Percentiles rank a stretch among this genome's conserved stretches.
Conservation (phyloP, 2,888 invertebrate species). For the Cryptus viduatorius region DNA sequence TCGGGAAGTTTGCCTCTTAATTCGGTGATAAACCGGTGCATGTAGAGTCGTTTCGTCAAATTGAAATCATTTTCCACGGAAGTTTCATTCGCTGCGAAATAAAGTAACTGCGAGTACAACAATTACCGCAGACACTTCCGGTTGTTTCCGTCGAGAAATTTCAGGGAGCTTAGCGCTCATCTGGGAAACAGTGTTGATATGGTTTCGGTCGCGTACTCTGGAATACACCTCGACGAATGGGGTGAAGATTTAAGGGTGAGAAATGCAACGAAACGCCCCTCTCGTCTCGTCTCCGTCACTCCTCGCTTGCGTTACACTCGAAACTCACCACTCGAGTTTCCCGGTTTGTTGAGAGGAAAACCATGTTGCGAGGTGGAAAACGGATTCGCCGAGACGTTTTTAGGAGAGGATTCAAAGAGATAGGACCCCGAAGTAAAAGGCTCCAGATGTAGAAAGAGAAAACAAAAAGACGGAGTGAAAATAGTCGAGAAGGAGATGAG, state of each 20-base stretch:
- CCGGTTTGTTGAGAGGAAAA: slow-evolving; percentile 51
- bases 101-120: neutral
- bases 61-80: neutral
- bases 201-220: neutral
- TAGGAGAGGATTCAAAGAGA: slow-evolving; percentile 27
- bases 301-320: slow-evolving; percentile 1
- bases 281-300: slow-evolving; percentile 11
- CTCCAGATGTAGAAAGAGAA: neutral
- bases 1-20: too few relatives aligned
- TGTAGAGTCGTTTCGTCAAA: neutral
- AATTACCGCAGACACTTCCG: neutral
- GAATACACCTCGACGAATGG: slow-evolving; percentile 5
- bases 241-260: slow-evolving; percentile 2
- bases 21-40: too few relatives aligned
- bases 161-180: neutral
- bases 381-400: slow-evolving; percentile 43
- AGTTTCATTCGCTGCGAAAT: neutral
- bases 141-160: neutral
- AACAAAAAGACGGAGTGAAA: neutral
- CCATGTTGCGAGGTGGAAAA: slow-evolving; percentile 44
- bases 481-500: slow-evolving; percentile 7
- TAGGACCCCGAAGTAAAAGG: neutral
- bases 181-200: slow-evolving; percentile 18
- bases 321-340: slow-evolving; percentile 40
- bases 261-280: slow-evolving; percentile 24